Evolutionary conservation across 2,888 invertebrate species (phyloP), one percentile per base, ranked within the genome.

Genomic region (Parelbella ahira): DNA sequence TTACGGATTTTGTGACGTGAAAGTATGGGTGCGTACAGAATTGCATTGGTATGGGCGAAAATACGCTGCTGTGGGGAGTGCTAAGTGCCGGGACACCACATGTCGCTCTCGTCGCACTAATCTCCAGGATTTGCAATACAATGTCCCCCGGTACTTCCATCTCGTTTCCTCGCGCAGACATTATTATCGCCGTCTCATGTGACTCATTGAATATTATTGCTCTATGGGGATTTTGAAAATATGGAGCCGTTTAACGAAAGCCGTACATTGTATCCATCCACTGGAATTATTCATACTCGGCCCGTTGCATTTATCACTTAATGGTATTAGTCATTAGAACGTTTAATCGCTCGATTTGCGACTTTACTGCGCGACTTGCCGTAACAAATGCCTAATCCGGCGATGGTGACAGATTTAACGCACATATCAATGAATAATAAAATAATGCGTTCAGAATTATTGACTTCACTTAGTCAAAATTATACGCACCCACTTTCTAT

Each of bases 151-250:
- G 54, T 50, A 60, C 53, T 43, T 48, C 59, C 57, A 20, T 84
- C 84, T 61, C 74, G 48, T 64, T 82, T 67, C 47, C 56, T 56
- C 53, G 50, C 54, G 47, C 48, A 34, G 50, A 37, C 44, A 49
- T 55, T 57, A 59, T 68, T 79, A 71, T 66, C 66, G 67, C 71
- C 65, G 64, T 86, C 80, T 79, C 86, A 64, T 64, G 58, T 66
- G 68, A 60, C 79, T 80, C 83, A 84, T 84, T 84, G 84, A 83
- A 86, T 84, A 84, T 86, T 86, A 87, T 87, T 86, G 86, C 84
- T 82, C 86, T 83, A 80, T 84, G 69, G 87, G 87, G 87, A 87
- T 87, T 86, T 84, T 81, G 79, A 83, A 87, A 87, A 87, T 86
- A 87, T 87, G 87, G 82, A 86, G 75, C 81, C 87, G 84, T 84